Conservation (phyloP, 2,888 invertebrate genomes). For the Eutolmus rufibarbis region DNA sequence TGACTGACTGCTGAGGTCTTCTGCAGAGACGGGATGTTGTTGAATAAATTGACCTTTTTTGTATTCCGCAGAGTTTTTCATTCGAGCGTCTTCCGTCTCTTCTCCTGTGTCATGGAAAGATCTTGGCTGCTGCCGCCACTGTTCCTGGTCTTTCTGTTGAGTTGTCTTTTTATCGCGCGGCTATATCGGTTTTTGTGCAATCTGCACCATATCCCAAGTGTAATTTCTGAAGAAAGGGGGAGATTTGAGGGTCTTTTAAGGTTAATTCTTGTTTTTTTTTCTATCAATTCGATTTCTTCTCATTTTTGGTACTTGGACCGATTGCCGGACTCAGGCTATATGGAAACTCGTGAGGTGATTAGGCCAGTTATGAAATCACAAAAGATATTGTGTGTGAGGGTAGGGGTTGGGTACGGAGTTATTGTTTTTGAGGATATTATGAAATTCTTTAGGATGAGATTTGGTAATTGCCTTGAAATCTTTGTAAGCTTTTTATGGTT, state of each 20-base stretch:
- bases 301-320: background rate
- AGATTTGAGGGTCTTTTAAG: background rate
- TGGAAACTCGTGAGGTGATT: background rate
- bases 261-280: background rate
- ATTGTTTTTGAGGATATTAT: background rate
- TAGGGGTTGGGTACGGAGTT: background rate
- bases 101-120: slow-evolving; percentile 16
- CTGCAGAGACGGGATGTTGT: slow-evolving; percentile 44
- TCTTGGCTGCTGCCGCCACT: background rate
- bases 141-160: background rate
- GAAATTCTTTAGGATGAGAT: background rate
- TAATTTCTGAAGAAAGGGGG: slow-evolving; percentile 6
- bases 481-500: background rate
- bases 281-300: background rate
- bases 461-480: background rate
- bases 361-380: background rate
- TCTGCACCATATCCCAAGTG: background rate
- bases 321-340: background rate
- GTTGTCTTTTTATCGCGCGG: background rate
- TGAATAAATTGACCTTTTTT: slow-evolving; percentile 49
- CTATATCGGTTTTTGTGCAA: background rate
- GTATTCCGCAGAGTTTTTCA: slow-evolving; percentile 17
- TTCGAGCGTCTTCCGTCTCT: slow-evolving; percentile 7
- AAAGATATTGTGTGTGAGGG: background rate
- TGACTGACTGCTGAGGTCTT: slow-evolving; percentile 12